A percentile compares a stretch with the other conserved stretches of the same genome.
These are phyloP conservation scores for Drosophila stalkeri DNA, from an alignment of 2,888 invertebrate species.

Conservation along the genomic window DNA sequence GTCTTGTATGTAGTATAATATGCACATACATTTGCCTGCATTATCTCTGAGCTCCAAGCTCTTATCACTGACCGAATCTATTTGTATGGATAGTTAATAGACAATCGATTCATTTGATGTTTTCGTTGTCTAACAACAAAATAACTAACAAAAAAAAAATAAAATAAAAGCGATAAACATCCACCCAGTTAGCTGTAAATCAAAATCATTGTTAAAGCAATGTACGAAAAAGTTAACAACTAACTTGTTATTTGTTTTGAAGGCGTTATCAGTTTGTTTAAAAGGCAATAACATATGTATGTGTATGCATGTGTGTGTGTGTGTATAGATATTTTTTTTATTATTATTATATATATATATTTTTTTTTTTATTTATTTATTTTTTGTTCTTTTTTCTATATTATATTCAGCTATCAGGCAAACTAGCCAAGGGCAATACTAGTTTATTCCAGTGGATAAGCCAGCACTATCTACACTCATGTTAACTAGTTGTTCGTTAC, in stretches of 20 bases:
- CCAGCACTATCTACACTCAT: conserved; percentile 29
- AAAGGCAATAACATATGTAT: conserved; percentile 46
- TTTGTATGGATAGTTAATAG: conserved; percentile 16
- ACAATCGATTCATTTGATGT: conserved; percentile 24
- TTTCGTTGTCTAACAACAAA: conserved; percentile 13
- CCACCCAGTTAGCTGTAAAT: conserved; percentile 38
- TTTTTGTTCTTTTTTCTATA: background rate
- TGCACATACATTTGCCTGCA: background rate
- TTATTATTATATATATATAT: background rate
- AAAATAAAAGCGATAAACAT: conserved; percentile 25
- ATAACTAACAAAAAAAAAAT: background rate
- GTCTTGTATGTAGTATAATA: background rate
- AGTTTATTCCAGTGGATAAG: conserved; percentile 42
- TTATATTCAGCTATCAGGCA: conserved; percentile 27
- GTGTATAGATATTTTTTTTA: no score
- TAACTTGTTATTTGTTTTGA: conserved; percentile 56
- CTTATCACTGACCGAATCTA: conserved; percentile 8
- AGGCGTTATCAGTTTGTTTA: conserved; percentile 68
- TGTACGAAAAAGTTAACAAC: conserved; percentile 62
- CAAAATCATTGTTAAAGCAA: conserved; percentile 69
- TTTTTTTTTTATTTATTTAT: background rate
- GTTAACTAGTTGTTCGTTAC: conserved; percentile 3
- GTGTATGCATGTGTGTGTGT: background rate
- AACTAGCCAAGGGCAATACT: conserved; percentile 44
- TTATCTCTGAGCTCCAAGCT: background rate